Conservation (phyloP, 2,797 vertebrate genomes). For the Pipistrellus kuhlii region DNA sequence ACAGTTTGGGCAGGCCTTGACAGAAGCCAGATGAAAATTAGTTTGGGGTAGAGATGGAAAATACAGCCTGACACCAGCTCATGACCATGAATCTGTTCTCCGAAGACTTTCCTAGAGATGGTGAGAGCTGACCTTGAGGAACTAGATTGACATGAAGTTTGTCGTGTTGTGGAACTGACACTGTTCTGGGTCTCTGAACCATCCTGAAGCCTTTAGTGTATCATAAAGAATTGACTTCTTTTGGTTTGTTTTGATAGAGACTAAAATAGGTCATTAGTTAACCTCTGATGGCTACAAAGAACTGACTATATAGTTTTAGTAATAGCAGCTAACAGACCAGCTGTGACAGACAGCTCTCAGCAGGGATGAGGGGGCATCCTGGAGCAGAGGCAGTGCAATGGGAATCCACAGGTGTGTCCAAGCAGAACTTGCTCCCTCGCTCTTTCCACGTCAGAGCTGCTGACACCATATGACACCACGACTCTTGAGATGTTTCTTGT, state of each 20-base stretch:
- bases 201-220: too few species aligned
- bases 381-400: not conserved
- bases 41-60: not conserved
- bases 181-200: not conserved
- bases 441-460: not conserved
- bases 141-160: too few species aligned
- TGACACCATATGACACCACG: not conserved
- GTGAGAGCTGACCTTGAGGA: too few species aligned
- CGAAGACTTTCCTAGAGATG: not conserved
- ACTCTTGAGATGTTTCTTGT: not conserved
- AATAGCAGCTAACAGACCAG: not conserved
- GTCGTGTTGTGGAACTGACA: not conserved
- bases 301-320: not conserved
- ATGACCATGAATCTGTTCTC: not conserved
- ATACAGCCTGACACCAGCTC: not conserved
- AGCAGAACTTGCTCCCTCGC: not conserved
- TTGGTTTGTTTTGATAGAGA: not conserved
- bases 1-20: not conserved
- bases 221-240: not conserved
- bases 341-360: not conserved
- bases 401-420: not conserved
- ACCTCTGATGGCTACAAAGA: not conserved
- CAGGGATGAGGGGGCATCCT: not conserved
- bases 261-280: not conserved
- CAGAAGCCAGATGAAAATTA: not conserved